phyloP scores from a whole-genome alignment of 2,797 vertebrate species.

The Poecilia velifera region DNA sequence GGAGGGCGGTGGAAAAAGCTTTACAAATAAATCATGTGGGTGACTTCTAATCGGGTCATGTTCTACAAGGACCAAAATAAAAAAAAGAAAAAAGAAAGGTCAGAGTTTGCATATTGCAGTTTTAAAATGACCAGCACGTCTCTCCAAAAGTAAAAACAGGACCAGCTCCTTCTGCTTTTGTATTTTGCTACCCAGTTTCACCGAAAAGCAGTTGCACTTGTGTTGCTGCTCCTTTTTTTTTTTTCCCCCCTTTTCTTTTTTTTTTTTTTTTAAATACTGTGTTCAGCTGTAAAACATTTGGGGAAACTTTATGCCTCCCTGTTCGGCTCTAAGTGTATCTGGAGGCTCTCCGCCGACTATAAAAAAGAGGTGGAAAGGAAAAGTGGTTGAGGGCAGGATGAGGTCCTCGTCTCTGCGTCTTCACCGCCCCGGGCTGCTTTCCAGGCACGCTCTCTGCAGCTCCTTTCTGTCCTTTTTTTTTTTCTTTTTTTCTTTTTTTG shows the following conservation, averaged over 20 bases:
- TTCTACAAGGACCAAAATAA: constrained; percentile 43
- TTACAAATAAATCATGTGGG: constrained; percentile 48
- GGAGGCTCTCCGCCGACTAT: constrained; percentile 74
- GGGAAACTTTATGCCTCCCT: constrained; percentile 80
- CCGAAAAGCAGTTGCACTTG: constrained; percentile 54
- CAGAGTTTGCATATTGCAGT: constrained; percentile 50
- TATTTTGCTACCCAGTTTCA: constrained; percentile 34
- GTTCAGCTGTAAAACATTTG: constrained; percentile 82
- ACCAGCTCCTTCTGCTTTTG: constrained; percentile 36
- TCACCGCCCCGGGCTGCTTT: constrained; percentile 51
- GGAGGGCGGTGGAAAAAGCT: background rate
- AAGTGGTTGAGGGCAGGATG: constrained; percentile 76
- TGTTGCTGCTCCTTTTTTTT: constrained; percentile 32
- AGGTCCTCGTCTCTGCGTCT: constrained; percentile 72
- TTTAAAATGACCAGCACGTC: constrained; percentile 38
- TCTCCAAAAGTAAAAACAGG: constrained; percentile 45
- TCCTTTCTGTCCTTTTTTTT: constrained; percentile 29
- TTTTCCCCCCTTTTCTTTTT: too few relatives aligned
- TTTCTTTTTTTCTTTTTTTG: constrained; percentile 5
- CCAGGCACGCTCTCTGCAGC: constrained; percentile 68
- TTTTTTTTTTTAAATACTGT: constrained; percentile 17
- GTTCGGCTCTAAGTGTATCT: constrained; percentile 75
- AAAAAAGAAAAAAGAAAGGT: constrained; percentile 14
- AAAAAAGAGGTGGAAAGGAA: constrained; percentile 76
- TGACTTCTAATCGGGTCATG: constrained; percentile 48